Percentiles rank a stretch among this genome's conserved stretches.
These are phyloP conservation scores for Gallinago solitaria DNA, from an alignment of 2,797 vertebrate species.

Conservation along the genomic window DNA sequence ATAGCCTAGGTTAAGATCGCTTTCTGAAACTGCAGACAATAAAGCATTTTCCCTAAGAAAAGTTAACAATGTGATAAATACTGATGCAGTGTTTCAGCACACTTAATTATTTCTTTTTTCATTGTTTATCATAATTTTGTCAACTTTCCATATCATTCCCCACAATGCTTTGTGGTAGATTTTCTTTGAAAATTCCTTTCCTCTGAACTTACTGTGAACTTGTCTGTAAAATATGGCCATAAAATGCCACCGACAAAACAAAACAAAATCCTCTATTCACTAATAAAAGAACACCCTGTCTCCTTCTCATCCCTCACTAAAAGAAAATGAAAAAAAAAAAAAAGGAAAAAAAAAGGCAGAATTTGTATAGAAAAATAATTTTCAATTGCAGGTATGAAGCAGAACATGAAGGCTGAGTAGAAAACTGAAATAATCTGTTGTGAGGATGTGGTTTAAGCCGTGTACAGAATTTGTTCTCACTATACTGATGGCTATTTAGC, in stretches of 20 bases:
- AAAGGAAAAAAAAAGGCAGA: background rate
- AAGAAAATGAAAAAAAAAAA: background rate
- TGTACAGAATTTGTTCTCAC: background rate
- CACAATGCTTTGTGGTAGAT: slow-evolving; percentile 70
- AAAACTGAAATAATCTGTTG: background rate
- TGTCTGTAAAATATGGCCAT: slow-evolving; percentile 45
- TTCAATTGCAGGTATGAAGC: background rate
- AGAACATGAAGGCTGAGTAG: background rate
- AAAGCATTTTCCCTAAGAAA: slow-evolving; percentile 57
- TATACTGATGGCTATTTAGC: slow-evolving; percentile 42
- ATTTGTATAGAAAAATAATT: background rate
- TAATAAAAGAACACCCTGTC: background rate
- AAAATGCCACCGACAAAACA: slow-evolving; percentile 48
- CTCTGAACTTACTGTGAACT: slow-evolving; percentile 80
- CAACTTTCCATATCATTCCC: slow-evolving; percentile 73
- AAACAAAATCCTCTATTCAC: background rate
- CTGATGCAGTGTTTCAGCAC: slow-evolving; percentile 58
- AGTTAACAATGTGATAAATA: slow-evolving; percentile 60
- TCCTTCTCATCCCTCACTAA: background rate
- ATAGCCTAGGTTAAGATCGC: slow-evolving; percentile 52
- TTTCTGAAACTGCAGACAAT: slow-evolving; percentile 58
- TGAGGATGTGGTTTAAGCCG: background rate
- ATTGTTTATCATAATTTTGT: slow-evolving; percentile 76
- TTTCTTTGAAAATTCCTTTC: slow-evolving; percentile 81
- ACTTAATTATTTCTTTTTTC: slow-evolving; percentile 70